Evolutionary conservation across 2,888 invertebrate genomes (phyloP), one percentile per base, ranked within the genome.

Genomic region (Selenia dentaria): DNA sequence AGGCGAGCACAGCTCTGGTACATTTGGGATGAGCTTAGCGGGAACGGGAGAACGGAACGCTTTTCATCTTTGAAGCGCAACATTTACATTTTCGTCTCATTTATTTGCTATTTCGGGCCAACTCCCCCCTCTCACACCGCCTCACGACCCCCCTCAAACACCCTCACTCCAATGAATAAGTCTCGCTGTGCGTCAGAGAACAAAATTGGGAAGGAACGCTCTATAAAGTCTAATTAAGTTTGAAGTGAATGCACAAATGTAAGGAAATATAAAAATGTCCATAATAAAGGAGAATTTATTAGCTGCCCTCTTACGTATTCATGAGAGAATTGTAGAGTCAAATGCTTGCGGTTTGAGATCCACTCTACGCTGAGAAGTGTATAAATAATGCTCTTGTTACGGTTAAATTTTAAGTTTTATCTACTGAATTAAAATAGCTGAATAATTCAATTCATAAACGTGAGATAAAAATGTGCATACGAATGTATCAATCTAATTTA

Each of bases 61-160:
- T 89, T 89, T 90, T 90, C 90, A 89, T 90, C 87, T 90, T 82
- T 80, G 84, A 86, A 88, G 85, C 90, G 87, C 85, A 83, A 88
- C 90, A 90, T 90, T 90, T 90, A 90, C 90, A 90, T 90, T 90
- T 90, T 90, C 90, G 90, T 88, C 90, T 90, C 90, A 90, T 90
- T 90, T 90, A 90, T 89, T 88, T 88, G 90, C 90, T 90, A 90
- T 90, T 90, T 90, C 86, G 87, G 81, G 86, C 82, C 74, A 78
- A 67, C 71, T 62, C 70, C 70, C 70, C 64, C 70, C 65, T 73
- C 64, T 70, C 64, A 68, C 59, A 64, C 49, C 49, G 43, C 53
- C 57, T 36, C 56, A 59, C 60, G 65, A 54, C 57, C 70, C 22
- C 22, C 74, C 72, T 66, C 74, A 56, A 54, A 62, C 67, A 69